A percentile compares a stretch with the other conserved stretches of the same genome.
phyloP scores from a whole-genome alignment of 2,888 invertebrate genomes.

The Chymomyza amoena region DNA sequence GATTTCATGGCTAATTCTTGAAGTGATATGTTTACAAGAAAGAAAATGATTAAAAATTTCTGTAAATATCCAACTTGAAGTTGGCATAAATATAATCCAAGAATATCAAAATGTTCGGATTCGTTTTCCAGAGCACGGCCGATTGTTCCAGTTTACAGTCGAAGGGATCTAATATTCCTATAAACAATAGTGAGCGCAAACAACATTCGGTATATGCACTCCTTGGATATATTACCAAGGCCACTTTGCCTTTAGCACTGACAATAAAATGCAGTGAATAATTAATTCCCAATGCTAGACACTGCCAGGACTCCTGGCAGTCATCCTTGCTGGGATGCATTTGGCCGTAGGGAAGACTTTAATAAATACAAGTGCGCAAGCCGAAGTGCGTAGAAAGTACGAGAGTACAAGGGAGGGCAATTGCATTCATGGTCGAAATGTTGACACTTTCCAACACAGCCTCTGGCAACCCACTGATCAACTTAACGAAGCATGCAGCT shows the following conservation, averaged over 20 bases:
- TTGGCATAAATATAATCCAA: too few species aligned
- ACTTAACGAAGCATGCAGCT: conserved; percentile 52
- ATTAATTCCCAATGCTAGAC: conserved; percentile 48
- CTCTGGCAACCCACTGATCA: conserved; percentile 48
- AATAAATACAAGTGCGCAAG: neutral
- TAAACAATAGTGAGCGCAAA: neutral
- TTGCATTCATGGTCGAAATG: conserved; percentile 15
- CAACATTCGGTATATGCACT: neutral
- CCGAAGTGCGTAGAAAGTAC: neutral
- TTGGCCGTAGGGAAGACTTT: neutral
- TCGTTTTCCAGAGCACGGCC: too few species aligned
- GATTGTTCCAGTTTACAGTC: too few species aligned
- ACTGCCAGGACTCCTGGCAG: conserved; percentile 12
- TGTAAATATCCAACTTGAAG: too few species aligned
- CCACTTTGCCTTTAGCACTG: conserved; percentile 30
- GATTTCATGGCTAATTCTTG: too few species aligned
- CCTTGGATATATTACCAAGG: conserved; percentile 1
- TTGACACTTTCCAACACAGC: conserved; percentile 58
- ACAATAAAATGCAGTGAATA: conserved; percentile 57
- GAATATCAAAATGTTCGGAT: too few species aligned
- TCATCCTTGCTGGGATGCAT: neutral
- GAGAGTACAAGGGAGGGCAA: neutral
- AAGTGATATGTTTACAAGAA: too few species aligned
- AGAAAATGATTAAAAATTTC: too few species aligned
- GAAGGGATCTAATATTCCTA: neutral